These are phyloP conservation scores for Caranx melampygus DNA, from an alignment of 2,113 vertebrate species.

Conservation along the genomic window DNA sequence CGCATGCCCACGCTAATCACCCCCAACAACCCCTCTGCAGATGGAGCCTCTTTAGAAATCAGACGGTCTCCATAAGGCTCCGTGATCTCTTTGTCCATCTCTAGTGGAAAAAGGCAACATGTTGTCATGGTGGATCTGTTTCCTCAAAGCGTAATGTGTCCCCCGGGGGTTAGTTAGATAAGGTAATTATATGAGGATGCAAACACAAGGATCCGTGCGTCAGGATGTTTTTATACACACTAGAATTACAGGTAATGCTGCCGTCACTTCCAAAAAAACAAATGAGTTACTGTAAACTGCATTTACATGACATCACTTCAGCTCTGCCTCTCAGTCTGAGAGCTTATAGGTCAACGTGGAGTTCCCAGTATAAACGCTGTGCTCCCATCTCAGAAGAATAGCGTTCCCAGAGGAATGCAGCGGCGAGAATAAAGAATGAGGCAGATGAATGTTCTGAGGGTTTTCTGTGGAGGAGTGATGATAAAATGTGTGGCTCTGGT, in stretches of 20 bases:
- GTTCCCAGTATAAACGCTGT: conserved; percentile 47
- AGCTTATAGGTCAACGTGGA: conserved; percentile 61
- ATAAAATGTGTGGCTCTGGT: conserved; percentile 24
- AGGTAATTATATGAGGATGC: conserved; percentile 35
- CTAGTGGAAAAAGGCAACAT: conserved; percentile 34
- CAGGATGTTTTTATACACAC: conserved; percentile 4
- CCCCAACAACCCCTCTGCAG: conserved; percentile 71
- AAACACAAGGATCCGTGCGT: background rate
- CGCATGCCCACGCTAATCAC: conserved; percentile 72
- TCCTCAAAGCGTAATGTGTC: conserved; percentile 31
- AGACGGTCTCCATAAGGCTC: conserved; percentile 67
- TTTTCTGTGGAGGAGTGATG: conserved; percentile 8
- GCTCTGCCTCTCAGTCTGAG: conserved; percentile 31
- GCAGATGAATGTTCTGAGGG: conserved; percentile 33
- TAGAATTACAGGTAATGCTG: conserved; percentile 11
- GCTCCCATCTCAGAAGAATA: conserved; percentile 47
- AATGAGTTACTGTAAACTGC: conserved; percentile 5
- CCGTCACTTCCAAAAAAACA: background rate
- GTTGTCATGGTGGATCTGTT: conserved; percentile 21
- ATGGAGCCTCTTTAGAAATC: conserved; percentile 75
- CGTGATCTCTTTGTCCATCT: conserved; percentile 59
- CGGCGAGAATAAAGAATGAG: background rate
- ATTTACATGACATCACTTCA: conserved; percentile 60
- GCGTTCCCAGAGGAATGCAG: conserved; percentile 46
- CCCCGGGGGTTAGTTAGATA: conserved; percentile 31